phyloP scores from a whole-genome alignment of 2,113 vertebrate genomes.

The Taurulus bubalis region DNA sequence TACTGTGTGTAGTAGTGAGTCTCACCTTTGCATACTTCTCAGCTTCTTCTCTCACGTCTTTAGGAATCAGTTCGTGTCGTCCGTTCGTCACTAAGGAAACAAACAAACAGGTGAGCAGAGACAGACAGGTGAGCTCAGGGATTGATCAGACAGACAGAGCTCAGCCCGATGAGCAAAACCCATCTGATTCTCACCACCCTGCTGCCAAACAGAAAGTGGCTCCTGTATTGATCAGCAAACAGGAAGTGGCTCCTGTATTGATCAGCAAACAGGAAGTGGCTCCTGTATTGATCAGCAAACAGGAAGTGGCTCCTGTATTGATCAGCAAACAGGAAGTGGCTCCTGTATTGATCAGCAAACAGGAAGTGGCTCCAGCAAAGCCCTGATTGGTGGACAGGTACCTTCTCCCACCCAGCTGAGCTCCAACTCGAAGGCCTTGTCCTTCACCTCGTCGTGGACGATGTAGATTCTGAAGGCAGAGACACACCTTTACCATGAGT shows the following conservation, averaged over 20 bases:
- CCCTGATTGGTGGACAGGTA: conserved; percentile 65
- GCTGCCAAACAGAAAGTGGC: too few species aligned
- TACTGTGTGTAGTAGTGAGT: neutral
- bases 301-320: too few species aligned
- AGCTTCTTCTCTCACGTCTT: conserved; percentile 95
- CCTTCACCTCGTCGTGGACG: conserved; percentile 98
- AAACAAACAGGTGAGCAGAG: neutral
- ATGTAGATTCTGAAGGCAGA: conserved; percentile 93
- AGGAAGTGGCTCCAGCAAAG: neutral
- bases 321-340: too few species aligned
- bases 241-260: too few species aligned
- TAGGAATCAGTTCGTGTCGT: conserved; percentile 95
- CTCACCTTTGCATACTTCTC: conserved; percentile 99
- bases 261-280: too few species aligned
- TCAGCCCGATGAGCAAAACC: too few species aligned
- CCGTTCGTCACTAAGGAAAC: conserved; percentile 91
- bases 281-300: too few species aligned
- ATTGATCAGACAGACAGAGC: too few species aligned
- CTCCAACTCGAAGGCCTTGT: conserved; percentile 98
- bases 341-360: too few species aligned
- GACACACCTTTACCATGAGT: neutral
- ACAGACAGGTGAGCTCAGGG: too few species aligned
- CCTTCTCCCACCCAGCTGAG: conserved; percentile 99
- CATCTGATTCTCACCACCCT: too few species aligned
- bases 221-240: neutral